Percentiles rank a stretch among this genome's conserved stretches.
Evolutionary conservation across 2,113 vertebrate genomes (phyloP).

Genomic region (Pteronura brasiliensis): DNA sequence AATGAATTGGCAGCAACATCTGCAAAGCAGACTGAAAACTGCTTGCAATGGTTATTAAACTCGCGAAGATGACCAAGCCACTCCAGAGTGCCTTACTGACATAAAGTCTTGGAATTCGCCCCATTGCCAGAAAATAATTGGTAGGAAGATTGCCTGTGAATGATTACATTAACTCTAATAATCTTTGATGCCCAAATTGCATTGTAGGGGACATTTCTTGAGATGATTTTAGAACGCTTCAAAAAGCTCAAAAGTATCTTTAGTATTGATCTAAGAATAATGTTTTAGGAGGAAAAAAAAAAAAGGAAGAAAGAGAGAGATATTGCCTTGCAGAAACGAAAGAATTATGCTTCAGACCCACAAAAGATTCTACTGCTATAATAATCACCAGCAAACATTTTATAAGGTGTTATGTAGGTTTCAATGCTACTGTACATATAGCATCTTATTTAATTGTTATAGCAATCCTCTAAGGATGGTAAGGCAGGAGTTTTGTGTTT

Average conservation of each 20-base stretch:
- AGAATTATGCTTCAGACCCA: background rate
- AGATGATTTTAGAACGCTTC: background rate
- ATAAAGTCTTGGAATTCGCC: background rate
- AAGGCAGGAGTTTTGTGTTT: background rate
- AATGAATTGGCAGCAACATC: background rate
- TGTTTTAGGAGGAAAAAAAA: background rate
- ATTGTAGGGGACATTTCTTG: background rate
- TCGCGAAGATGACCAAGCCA: background rate
- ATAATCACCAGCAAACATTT: background rate
- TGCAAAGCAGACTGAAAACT: conserved; percentile 26
- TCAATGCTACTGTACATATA: background rate
- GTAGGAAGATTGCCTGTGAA: conserved; percentile 40
- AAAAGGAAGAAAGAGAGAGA: background rate
- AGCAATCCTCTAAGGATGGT: background rate
- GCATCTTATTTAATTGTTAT: background rate
- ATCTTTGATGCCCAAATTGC: background rate
- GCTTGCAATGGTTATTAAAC: conserved; percentile 29
- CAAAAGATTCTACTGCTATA: background rate
- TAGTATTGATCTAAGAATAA: background rate
- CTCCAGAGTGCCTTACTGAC: background rate
- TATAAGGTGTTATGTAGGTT: background rate
- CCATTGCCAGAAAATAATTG: conserved; percentile 41
- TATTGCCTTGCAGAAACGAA: background rate
- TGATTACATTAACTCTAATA: conserved; percentile 36
- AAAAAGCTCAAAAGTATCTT: background rate